Conservation (phyloP, 2,888 invertebrate genomes). For the Xanthorhoe designata region DNA sequence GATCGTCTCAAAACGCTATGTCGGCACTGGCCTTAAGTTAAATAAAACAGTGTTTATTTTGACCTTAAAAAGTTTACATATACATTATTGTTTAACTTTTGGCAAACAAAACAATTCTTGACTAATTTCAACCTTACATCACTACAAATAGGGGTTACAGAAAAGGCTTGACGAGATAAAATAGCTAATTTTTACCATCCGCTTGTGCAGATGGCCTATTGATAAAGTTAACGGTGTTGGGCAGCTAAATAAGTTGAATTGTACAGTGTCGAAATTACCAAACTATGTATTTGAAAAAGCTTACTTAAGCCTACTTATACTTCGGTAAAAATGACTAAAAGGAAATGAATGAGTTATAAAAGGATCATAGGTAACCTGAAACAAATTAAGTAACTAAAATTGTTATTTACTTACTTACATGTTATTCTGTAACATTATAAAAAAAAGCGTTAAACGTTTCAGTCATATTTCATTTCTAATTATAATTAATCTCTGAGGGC, state of each 20-base stretch:
- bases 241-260: slow-evolving; percentile 46
- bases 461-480: too few species aligned
- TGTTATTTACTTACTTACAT: too few species aligned
- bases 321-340: too few species aligned
- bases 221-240: slow-evolving; percentile 58
- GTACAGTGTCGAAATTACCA: slow-evolving; percentile 44
- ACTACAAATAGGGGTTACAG: slow-evolving; percentile 12
- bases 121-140: slow-evolving; percentile 30
- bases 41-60: slow-evolving; percentile 27
- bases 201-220: slow-evolving; percentile 64
- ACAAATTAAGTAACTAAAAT: background rate
- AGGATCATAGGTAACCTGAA: background rate
- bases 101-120: slow-evolving; percentile 7
- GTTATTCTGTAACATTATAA: too few species aligned
- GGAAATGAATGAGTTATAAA: too few species aligned
- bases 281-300: too few species aligned
- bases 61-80: slow-evolving; percentile 44
- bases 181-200: slow-evolving; percentile 43
- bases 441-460: too few species aligned
- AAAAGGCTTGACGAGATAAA: background rate
- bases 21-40: slow-evolving; percentile 25
- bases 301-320: too few species aligned
- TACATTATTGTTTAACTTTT: slow-evolving; percentile 34
- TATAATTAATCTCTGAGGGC: too few species aligned
- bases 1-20: slow-evolving; percentile 19